Evolutionary conservation across 30 jellyfish, hydroid and myxozoan genomes (phyloP), one percentile per base, ranked within the genome.

Genomic region (Pseudorhiza aurosa): DNA sequence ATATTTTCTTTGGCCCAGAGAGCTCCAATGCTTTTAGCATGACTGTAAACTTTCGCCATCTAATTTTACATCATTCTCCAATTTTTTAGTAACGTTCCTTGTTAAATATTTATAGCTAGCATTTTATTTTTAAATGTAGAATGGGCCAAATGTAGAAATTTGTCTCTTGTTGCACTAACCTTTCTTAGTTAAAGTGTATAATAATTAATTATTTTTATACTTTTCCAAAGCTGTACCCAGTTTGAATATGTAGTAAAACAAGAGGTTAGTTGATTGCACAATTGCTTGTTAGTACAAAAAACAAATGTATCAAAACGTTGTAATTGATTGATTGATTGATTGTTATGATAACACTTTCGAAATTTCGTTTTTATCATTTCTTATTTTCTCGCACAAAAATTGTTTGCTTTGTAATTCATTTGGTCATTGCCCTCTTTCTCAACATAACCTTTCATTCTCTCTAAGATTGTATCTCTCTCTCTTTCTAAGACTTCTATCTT

Each of bases 151-250:
- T 12, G 35, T 53, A 53, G 33, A 53, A 19, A 8, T 53, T 53
- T 53, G 36, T 53, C 37, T 36, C 67, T 53, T 22, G 67, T 15
- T 53, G 67, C 67, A 0, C 36, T 53, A 53, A 47, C 10, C 67
- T 53, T 53, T 64, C 27, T 64, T 64, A 64, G 77, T 64, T 64
- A 24, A 32, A 68, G 27, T 55, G 83, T 70, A 70, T 11, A 24
- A 70, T 51, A 46, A 47, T 70, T 70, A 28, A 55, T 65, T 70
- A 70, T 70, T 70, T 70, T 70, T 70, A 71, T 70, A 70, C 83
- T 70, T 70, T 70, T 70, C 27, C 77, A 24, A 70, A 45, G 71
- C 83, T 47, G 37, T 25, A 11, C 65, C 37, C 65, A 10, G 68
- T 70, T 70, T 70, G 83, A 70, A 70, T 46, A 46, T 27, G 72